Percentiles rank a stretch among this genome's conserved stretches.
Conservation (phyloP, 2,113 vertebrate species). For the Dicaeum eximium region DNA sequence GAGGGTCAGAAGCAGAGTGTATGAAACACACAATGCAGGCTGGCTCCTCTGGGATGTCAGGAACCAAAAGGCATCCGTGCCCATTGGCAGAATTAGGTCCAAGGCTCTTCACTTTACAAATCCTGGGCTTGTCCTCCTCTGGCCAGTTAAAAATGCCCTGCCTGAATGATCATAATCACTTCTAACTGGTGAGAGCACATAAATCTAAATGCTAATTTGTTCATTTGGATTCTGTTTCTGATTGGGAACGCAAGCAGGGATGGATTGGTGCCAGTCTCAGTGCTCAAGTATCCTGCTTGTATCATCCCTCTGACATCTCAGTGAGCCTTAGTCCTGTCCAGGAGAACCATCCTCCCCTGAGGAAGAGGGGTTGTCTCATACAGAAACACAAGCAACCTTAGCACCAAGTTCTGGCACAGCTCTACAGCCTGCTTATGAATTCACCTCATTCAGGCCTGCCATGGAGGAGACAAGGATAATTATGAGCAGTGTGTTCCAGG, state of each 20-base stretch:
- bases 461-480: not conserved
- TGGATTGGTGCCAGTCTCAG: not conserved
- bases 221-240: not conserved
- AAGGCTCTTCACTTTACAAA: not conserved
- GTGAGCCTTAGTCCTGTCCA: not conserved
- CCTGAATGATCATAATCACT: not conserved
- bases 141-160: not conserved
- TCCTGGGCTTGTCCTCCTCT: not conserved
- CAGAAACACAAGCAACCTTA: not conserved
- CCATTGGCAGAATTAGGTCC: not conserved
- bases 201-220: not conserved
- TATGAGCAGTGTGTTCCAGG: not conserved
- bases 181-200: not conserved
- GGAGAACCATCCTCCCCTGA: not conserved
- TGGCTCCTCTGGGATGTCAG: not conserved
- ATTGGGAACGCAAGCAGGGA: not conserved
- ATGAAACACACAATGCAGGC: not conserved
- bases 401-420: not conserved
- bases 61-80: not conserved
- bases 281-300: not conserved
- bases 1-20: slow-evolving; percentile 26
- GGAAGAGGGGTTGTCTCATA: not conserved
- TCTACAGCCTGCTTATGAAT: not conserved
- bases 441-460: not conserved
- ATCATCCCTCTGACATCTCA: not conserved